Evolutionary conservation across 2,888 invertebrate species (phyloP), one percentile per base, ranked within the genome.

Genomic region (Deilephila porcellus): DNA sequence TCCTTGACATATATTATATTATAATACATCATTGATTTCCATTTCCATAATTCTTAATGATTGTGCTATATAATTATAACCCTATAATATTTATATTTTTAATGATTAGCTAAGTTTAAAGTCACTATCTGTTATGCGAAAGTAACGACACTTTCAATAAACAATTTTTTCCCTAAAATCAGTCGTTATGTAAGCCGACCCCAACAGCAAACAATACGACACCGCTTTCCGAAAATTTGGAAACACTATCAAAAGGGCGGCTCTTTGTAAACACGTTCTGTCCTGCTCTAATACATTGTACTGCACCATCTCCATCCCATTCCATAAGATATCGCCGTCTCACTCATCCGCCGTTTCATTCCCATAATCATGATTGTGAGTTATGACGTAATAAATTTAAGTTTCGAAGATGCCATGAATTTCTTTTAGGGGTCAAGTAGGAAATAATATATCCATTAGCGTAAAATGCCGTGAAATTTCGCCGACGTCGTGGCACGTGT

Each of bases 171-270:
- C 19, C 25, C 52, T 11, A 56, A 72, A 53, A 45, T 37, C 20
- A 17, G 29, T 8, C 19, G 34, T 67, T 86, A 91, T 94, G 88
- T 91, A 86, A 92, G 72, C 91, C 87, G 19, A 52, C 76, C 81
- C 78, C 82, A 81, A 86, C 20, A 79, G 60, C 91, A 88, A 92
- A 92, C 90, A 93, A 90, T 90, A 87, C 87, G 63, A 82, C 89
- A 83, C 83, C 84, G 86, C 93, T 94, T 94, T 94, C 93, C 94
- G 83, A 92, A 94, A 93, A 91, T 94, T 93, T 93, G 94, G 94
- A 94, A 94, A 94, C 93, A 93, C 91, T 94, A 93, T 93, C 93
- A 87, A 87, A 89, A 92, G 93, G 93, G 93, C 91, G 92, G 83
- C 88, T 82, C 85, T 87, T 80, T 87, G 90, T 89, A 92, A 92